phyloP scores from a whole-genome alignment of 2,797 vertebrate species.

The Anguilla marmorata region DNA sequence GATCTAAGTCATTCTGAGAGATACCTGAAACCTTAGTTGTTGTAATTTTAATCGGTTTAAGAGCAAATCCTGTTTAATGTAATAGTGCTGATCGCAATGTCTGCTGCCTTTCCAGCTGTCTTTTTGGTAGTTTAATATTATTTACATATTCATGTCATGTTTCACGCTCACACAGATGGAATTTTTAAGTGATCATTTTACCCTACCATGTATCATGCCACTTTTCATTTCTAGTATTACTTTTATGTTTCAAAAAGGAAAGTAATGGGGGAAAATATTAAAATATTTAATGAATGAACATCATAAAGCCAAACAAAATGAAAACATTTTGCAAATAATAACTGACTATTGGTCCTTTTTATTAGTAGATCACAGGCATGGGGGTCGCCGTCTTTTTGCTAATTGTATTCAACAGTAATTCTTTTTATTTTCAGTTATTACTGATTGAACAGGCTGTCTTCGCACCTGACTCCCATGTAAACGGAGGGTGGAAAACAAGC shows the following conservation, averaged over 20 bases:
- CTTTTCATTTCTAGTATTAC: background rate
- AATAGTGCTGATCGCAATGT: background rate
- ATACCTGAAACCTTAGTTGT: background rate
- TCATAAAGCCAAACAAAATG: background rate
- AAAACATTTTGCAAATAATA: conserved; percentile 1
- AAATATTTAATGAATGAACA: background rate
- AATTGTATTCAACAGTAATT: background rate
- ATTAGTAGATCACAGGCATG: background rate
- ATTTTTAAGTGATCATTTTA: background rate
- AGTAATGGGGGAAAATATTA: background rate
- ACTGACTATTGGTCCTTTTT: background rate
- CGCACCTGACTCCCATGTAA: no score
- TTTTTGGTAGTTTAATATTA: background rate
- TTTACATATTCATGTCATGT: background rate
- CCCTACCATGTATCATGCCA: background rate
- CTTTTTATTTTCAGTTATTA: background rate
- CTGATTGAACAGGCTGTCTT: no score
- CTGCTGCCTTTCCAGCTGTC: background rate
- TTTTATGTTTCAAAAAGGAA: background rate
- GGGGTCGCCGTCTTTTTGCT: background rate
- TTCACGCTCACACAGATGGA: background rate
- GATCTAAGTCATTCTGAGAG: background rate
- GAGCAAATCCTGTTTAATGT: background rate
- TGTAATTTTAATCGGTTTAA: background rate
- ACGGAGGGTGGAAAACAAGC: no score